phyloP scores from a whole-genome alignment of 2,113 vertebrate genomes.

The Scomber japonicus region DNA sequence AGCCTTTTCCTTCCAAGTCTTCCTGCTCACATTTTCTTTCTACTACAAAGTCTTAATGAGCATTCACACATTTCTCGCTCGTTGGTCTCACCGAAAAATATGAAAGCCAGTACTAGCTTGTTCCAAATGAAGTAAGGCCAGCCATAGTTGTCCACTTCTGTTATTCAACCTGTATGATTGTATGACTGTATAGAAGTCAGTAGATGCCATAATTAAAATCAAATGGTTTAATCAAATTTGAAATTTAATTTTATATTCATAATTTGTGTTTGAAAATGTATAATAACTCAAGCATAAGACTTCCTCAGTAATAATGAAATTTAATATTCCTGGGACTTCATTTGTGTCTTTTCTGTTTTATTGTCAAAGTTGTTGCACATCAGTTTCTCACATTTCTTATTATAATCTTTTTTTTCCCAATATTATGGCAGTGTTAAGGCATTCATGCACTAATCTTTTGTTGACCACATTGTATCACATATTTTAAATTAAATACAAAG shows the following conservation, averaged over 20 bases:
- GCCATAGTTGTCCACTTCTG: not conserved
- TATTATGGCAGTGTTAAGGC: too few species aligned
- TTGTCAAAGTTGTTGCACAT: too few species aligned
- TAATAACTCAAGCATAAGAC: not conserved
- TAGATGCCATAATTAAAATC: not conserved
- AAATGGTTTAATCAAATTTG: not conserved
- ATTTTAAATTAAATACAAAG: too few species aligned
- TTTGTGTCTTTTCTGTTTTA: too few species aligned
- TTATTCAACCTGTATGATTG: not conserved
- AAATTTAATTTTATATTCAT: too few species aligned
- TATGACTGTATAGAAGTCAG: not conserved
- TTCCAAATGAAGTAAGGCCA: slow-evolving; percentile 12
- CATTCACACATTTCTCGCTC: slow-evolving; percentile 22
- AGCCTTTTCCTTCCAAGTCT: slow-evolving; percentile 36
- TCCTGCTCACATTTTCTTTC: not conserved
- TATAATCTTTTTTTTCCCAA: too few species aligned
- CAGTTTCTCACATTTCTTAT: too few species aligned
- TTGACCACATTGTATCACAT: too few species aligned
- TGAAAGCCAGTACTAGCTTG: not conserved
- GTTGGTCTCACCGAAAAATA: not conserved
- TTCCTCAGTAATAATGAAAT: too few species aligned
- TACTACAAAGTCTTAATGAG: slow-evolving; percentile 40
- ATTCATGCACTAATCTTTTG: too few species aligned
- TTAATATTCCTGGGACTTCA: too few species aligned
- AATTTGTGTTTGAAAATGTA: not conserved